Percentiles rank a stretch among this genome's conserved stretches.
Evolutionary conservation across 53 echinoderm and acorn worm genomes (phyloP).

Genomic region (Crossaster papposus): DNA sequence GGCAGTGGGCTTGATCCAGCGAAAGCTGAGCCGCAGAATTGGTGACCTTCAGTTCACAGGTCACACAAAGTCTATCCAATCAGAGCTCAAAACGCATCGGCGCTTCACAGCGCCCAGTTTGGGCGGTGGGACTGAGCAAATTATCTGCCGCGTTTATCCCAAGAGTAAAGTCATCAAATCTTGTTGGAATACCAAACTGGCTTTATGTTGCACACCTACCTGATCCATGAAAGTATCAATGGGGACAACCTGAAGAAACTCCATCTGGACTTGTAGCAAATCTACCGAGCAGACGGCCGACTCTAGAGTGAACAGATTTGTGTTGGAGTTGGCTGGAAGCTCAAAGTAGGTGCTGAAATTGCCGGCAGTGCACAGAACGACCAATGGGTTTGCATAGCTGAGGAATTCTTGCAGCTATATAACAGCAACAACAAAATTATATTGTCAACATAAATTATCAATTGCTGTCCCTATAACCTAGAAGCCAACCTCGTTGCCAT

Average conservation of each 20-base stretch:
- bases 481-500: too few species aligned
- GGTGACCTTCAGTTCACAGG: too few species aligned
- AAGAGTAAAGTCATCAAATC: too few species aligned
- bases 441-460: neutral
- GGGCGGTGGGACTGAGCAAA: too few species aligned
- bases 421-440: neutral
- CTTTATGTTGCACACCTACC: constrained; percentile 21
- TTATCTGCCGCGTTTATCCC: too few species aligned
- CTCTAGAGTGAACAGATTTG: constrained; percentile 67
- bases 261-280: constrained; percentile 42
- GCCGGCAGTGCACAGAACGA: constrained; percentile 57
- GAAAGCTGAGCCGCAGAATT: too few species aligned
- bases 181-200: too few species aligned
- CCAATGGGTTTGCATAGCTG: constrained; percentile 39
- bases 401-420: constrained; percentile 62
- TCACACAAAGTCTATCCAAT: too few species aligned
- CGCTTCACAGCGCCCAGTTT: too few species aligned
- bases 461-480: neutral
- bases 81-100: too few species aligned
- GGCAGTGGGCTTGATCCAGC: too few species aligned
- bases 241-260: constrained; percentile 48
- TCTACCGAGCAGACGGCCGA: constrained; percentile 63
- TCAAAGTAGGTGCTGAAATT: constrained; percentile 65
- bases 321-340: constrained; percentile 45
- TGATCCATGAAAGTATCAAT: constrained; percentile 41